A percentile compares a stretch with the other conserved stretches of the same genome.
Conservation (phyloP, 2,888 invertebrate genomes). For the Molorchus minor region DNA sequence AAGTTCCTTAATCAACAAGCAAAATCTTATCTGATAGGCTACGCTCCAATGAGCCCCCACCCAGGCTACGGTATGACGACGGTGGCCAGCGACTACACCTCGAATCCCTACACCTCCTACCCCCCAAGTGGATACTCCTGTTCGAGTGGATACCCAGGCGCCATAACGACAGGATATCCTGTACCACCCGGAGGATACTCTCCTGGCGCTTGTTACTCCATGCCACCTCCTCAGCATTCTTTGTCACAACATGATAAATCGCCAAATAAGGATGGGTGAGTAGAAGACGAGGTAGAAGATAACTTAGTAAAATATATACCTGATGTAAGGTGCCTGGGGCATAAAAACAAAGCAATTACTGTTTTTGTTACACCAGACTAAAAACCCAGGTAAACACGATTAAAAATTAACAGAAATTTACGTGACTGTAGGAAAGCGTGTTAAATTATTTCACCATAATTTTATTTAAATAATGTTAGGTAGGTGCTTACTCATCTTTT, state of each 20-base stretch:
- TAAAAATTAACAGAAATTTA: too few relatives aligned
- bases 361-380: too few relatives aligned
- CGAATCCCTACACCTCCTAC: slow-evolving; percentile 76
- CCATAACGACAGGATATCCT: slow-evolving; percentile 69
- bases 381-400: too few relatives aligned
- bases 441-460: too few relatives aligned
- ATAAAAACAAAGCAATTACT: too few relatives aligned
- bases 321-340: too few relatives aligned
- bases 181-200: slow-evolving; percentile 69
- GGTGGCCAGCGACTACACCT: slow-evolving; percentile 83
- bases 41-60: slow-evolving; percentile 85
- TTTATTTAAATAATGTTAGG: too few relatives aligned
- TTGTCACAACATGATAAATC: slow-evolving; percentile 74
- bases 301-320: too few relatives aligned
- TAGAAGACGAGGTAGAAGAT: too few relatives aligned
- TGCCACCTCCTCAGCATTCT: slow-evolving; percentile 85
- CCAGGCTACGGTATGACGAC: slow-evolving; percentile 82
- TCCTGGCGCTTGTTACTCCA: slow-evolving; percentile 79
- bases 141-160: slow-evolving; percentile 57
- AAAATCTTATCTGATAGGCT: slow-evolving; percentile 69
- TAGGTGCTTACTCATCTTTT: too few relatives aligned
- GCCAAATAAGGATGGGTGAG: slow-evolving; percentile 75
- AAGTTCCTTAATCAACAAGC: too few relatives aligned
- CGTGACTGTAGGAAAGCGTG: too few relatives aligned
- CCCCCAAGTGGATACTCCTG: slow-evolving; percentile 60